A percentile compares a stretch with the other conserved stretches of the same genome.
Evolutionary conservation across 2,113 vertebrate species (phyloP).

Genomic region (Dissostichus mawsoni): DNA sequence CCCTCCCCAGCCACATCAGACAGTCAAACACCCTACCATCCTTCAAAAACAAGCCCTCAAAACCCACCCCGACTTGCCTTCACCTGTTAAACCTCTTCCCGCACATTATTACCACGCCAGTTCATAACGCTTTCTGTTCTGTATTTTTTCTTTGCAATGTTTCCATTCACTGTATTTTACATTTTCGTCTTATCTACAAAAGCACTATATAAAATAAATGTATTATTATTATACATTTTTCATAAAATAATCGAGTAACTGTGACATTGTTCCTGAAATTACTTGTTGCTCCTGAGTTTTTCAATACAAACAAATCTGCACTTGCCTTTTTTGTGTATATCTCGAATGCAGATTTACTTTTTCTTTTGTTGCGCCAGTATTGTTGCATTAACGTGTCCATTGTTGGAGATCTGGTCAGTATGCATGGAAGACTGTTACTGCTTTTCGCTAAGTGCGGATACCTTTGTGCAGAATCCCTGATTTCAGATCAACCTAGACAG

Average conservation of each 20-base stretch:
- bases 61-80: too few species aligned
- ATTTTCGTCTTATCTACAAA: too few species aligned
- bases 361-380: not conserved
- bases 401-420: not conserved
- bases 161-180: too few species aligned
- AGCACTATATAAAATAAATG: too few species aligned
- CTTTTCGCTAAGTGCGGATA: slow-evolving; percentile 10
- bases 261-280: not conserved
- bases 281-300: not conserved
- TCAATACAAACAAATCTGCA: not conserved
- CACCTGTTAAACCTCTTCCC: too few species aligned
- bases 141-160: too few species aligned
- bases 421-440: slow-evolving; percentile 2
- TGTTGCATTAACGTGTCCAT: not conserved
- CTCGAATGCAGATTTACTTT: not conserved
- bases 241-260: not conserved
- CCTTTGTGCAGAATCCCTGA: slow-evolving; percentile 22
- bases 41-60: too few species aligned
- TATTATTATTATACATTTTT: too few species aligned
- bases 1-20: too few species aligned
- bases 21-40: too few species aligned
- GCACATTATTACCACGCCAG: too few species aligned
- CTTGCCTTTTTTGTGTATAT: not conserved
- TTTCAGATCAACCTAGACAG: slow-evolving; percentile 25
- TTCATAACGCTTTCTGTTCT: too few species aligned